These are phyloP conservation scores for Sapayoa aenigma DNA, from an alignment of 2,113 vertebrate genomes.

Conservation along the genomic window DNA sequence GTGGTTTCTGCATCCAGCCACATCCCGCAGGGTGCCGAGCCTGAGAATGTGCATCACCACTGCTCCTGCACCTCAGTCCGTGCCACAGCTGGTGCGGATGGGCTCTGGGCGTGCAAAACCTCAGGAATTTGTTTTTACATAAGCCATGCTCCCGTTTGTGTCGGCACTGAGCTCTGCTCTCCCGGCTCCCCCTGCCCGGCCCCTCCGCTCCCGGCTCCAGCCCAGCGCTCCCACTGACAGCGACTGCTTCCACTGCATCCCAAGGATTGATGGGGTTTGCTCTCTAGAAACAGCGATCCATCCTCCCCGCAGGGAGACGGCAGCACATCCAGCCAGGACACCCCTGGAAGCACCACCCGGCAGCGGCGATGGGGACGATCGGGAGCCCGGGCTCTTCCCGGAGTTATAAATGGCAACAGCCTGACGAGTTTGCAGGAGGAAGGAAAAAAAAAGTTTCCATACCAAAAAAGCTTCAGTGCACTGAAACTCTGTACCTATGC, in stretches of 20 bases:
- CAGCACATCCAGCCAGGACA: background rate
- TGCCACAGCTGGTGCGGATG: rapidly evolving
- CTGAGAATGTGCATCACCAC: background rate
- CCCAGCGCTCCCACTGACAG: background rate
- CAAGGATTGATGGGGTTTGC: rapidly evolving
- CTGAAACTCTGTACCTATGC: background rate
- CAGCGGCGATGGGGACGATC: rapidly evolving
- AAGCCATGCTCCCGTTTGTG: background rate
- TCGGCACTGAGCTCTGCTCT: background rate
- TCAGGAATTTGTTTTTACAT: background rate
- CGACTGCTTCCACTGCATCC: background rate
- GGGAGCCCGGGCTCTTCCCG: background rate
- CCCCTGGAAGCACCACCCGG: background rate
- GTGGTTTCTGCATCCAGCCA: background rate
- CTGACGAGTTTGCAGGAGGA: background rate
- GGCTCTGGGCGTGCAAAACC: background rate
- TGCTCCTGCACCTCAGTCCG: background rate
- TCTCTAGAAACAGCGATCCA: background rate
- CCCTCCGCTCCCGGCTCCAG: background rate
- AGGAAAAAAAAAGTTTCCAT: background rate
- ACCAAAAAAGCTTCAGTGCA: background rate
- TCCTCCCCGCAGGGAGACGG: background rate
- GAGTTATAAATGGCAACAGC: background rate
- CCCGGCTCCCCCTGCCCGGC: background rate
- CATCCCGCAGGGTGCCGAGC: background rate